Evolutionary conservation across 2,113 vertebrate species (phyloP), one percentile per base, ranked within the genome.

Genomic region (Lampris incognitus): DNA sequence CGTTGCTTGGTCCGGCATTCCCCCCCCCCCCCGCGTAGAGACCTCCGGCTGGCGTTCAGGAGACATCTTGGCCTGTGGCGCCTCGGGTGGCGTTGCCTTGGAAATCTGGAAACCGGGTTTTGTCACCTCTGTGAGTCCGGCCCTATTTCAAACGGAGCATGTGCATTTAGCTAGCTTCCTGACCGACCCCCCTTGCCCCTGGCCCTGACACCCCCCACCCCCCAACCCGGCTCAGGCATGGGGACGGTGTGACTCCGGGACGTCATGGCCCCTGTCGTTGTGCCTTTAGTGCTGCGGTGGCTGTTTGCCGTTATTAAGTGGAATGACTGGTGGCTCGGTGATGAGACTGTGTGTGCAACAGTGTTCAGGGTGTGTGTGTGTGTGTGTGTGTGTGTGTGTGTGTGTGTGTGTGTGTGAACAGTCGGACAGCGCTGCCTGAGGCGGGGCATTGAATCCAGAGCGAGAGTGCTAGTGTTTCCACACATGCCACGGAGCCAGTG

Each of bases 271-370:
- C 66, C 66, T 82, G 68, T 83, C 83, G 80, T 79, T 85, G 71
- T 84, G 71, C 76, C 70, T 84, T 78, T 79, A 73, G 90, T 77
- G 82, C 89, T 74, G 78, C 66, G 58, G 84, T 72, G 88, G 88
- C 72, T 87, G 83, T 89, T 91, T 88, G 83, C 87, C 6, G n/a
- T 83, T 89, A 91, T 90, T 91, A 91, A 84, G 78, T 78, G 84
- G 74, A 78, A 81, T 85, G 88, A 72, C 69, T 86, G 66, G 85
- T 85, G 84, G 75, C 78, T 86, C 87, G 75, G 83, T 79, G 84
- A 46, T 63, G 36, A 76, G 85, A 72, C 80, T 76, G 68, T 60
- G 55, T 87, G 64, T 79, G 73, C 64, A 78, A 24, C 24, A 66
- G 68, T 78, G 67, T 76, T 76, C 61, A 82, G 50, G 52, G 59